These are phyloP conservation scores for Eristalinus sepulchralis DNA, from an alignment of 2,888 invertebrate genomes.

Conservation along the genomic window DNA sequence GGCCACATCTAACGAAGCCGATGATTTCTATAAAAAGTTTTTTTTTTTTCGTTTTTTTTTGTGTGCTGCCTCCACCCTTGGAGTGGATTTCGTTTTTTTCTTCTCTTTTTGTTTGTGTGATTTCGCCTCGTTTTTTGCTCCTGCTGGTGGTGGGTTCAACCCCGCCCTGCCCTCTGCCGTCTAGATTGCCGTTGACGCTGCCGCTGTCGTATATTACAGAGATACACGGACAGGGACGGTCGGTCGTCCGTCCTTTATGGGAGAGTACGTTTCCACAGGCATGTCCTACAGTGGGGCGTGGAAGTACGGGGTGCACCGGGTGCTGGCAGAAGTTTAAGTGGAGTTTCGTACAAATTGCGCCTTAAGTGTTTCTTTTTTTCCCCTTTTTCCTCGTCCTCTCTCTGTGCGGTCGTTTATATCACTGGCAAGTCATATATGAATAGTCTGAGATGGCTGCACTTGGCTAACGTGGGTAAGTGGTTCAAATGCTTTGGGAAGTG, in stretches of 20 bases:
- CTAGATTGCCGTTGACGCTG: too few relatives aligned
- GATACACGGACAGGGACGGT: slow-evolving; percentile 60
- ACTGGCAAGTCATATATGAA: neutral
- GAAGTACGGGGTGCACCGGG: slow-evolving; percentile 24
- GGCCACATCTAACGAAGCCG: slow-evolving; percentile 80
- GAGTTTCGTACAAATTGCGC: neutral
- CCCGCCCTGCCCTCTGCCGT: slow-evolving; percentile 44
- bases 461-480: neutral
- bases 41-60: slow-evolving; percentile 31
- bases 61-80: slow-evolving; percentile 58
- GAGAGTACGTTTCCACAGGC: slow-evolving; percentile 40
- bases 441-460: neutral
- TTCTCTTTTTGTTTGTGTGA: slow-evolving; percentile 39
- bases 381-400: neutral
- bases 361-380: neutral
- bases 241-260: slow-evolving; percentile 59
- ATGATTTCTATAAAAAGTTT: slow-evolving; percentile 77
- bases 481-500: neutral
- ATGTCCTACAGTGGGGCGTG: slow-evolving; percentile 42
- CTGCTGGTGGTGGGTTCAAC: slow-evolving; percentile 16
- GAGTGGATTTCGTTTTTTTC: slow-evolving; percentile 47
- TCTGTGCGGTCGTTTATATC: neutral
- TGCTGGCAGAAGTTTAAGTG: neutral
- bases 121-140: slow-evolving; percentile 16
- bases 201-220: slow-evolving; percentile 57